phyloP scores from a whole-genome alignment of 2,888 invertebrate genomes.

The Sarcophaga subvicina region DNA sequence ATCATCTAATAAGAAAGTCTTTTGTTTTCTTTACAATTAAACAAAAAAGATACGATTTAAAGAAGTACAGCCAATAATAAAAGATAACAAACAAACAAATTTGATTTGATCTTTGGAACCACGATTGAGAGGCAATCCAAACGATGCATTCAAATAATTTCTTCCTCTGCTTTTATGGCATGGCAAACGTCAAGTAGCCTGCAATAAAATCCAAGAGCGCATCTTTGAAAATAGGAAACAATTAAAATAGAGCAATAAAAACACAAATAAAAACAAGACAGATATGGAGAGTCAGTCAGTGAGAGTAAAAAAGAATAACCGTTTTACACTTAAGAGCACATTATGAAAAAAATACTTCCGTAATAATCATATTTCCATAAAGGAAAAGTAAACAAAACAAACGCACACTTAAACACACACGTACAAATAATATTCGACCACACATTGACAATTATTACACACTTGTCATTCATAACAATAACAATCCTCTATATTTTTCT shows the following conservation, averaged over 20 bases:
- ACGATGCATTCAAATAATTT: constrained; percentile 49
- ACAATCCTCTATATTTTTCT: background rate
- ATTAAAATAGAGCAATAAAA: constrained; percentile 59
- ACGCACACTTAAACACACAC: background rate
- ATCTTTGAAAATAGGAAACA: constrained; percentile 56
- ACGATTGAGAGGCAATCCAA: constrained; percentile 47
- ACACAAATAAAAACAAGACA: constrained; percentile 6
- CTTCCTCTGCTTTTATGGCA: constrained; percentile 6
- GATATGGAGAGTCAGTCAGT: constrained; percentile 8
- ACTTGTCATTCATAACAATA: constrained; percentile 26
- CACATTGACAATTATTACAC: constrained; percentile 29
- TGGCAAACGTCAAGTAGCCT: background rate
- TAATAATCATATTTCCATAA: constrained; percentile 50
- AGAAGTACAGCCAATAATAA: background rate
- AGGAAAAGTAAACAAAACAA: constrained; percentile 55
- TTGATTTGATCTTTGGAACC: constrained; percentile 63
- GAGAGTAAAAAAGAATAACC: constrained; percentile 29
- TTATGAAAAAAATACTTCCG: constrained; percentile 52
- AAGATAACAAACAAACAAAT: background rate
- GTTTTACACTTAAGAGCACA: background rate
- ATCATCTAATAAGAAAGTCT: constrained; percentile 7
- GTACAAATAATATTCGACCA: constrained; percentile 20
- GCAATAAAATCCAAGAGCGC: constrained; percentile 4
- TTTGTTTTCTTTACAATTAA: constrained; percentile 30
- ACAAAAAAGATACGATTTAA: background rate